phyloP scores from a whole-genome alignment of 2,113 vertebrate species.

The Corythornis cristatus region DNA sequence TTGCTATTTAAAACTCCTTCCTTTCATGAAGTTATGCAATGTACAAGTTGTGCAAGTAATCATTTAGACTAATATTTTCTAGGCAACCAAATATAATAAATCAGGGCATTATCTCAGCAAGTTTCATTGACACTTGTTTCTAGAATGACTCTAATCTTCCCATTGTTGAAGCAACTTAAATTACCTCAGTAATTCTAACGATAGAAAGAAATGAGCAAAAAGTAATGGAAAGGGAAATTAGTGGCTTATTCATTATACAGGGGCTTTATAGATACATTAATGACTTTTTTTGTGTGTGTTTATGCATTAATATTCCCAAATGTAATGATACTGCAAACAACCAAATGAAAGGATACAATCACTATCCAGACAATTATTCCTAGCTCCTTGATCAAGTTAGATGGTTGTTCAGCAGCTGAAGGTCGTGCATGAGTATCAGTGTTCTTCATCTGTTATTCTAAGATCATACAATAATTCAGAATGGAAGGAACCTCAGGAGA shows the following conservation, averaged over 20 bases:
- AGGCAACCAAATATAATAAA: neutral
- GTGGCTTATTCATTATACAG: neutral
- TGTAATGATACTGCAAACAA: neutral
- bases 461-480: neutral
- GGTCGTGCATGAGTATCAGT: neutral
- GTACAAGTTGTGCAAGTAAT: neutral
- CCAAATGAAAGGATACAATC: neutral
- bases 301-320: neutral
- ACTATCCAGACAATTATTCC: neutral
- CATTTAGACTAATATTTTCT: neutral
- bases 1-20: constrained; percentile 8
- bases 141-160: constrained; percentile 10
- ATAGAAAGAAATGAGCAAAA: neutral
- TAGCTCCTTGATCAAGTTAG: neutral
- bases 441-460: neutral
- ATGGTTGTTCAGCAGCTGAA: neutral
- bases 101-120: neutral
- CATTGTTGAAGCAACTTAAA: constrained; percentile 4
- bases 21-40: neutral
- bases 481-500: neutral
- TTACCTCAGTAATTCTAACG: constrained; percentile 24
- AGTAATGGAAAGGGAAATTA: constrained; percentile 22
- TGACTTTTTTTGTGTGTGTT: neutral
- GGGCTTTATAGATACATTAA: neutral
- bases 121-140: neutral